phyloP scores from a whole-genome alignment of 2,797 vertebrate species.

The Alca torda region DNA sequence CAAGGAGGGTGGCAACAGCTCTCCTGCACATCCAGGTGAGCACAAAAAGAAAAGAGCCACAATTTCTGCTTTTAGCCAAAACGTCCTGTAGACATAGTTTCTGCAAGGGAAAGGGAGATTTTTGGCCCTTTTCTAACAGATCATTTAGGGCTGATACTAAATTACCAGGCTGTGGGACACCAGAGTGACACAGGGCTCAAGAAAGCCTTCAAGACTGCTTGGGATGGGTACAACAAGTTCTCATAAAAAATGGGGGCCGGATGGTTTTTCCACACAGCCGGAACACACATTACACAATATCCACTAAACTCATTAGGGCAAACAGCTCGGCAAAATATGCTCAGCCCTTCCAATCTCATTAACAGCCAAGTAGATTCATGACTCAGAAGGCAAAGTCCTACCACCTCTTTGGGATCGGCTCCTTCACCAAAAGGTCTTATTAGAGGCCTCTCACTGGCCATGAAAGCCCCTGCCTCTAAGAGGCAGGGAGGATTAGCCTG shows the following conservation, averaged over 20 bases:
- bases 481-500: neutral
- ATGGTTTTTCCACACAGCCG: neutral
- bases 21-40: neutral
- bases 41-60: neutral
- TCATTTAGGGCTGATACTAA: neutral
- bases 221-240: neutral
- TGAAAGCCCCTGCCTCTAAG: neutral
- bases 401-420: neutral
- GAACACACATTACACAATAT: neutral
- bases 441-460: neutral
- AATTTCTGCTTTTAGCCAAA: neutral
- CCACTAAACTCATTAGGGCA: neutral
- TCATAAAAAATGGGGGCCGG: fast-evolving
- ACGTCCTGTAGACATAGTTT: fast-evolving
- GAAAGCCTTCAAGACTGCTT: fast-evolving
- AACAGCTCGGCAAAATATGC: neutral
- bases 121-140: neutral
- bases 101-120: neutral
- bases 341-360: neutral
- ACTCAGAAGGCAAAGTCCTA: neutral
- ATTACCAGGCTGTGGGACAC: neutral
- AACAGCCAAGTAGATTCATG: neutral
- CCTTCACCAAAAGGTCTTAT: neutral
- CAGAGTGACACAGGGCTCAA: neutral
- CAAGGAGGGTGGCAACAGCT: fast-evolving